Evolutionary conservation across 2,888 invertebrate species (phyloP), one percentile per base, ranked within the genome.

Genomic region (Smittia aterrima): DNA sequence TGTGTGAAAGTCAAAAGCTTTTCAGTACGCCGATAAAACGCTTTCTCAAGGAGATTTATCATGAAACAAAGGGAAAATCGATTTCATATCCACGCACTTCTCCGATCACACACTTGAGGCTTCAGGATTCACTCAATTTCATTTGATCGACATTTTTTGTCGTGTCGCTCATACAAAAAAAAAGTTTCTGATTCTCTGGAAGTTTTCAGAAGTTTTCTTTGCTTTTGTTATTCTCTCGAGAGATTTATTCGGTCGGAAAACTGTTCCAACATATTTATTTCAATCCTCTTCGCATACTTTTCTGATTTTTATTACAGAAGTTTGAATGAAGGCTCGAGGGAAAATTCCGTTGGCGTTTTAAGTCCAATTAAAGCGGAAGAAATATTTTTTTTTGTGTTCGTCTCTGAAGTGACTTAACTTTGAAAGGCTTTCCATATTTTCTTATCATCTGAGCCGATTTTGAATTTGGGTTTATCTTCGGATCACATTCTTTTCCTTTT

Each of bases 91-190:
- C 16, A 11, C 47, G 47, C n/a, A 11, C 16, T 47, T n/a, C 47
- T 47, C 11, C 47, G 6, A 47, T n/a, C 16, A 47, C 16, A 47
- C 16, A 11, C 47, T 11, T 47, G 47, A n/a, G 47, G 47, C 11
- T 47, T 47, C 47, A n/a, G n/a, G 16, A n/a, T 47, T 47, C 47
- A 16, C 47, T 47, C 47, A 47, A 47, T 47, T 47, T 47, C 47
- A 47, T 47, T 47, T 47, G 47, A 47, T 47, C 47, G 47, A 47
- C 11, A 47, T 47, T 47, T 47, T 9, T n/a, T 47, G 3, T 47
- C 11, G 11, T 47, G 47, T n/a, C 16, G 47, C 47, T 47, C 16
- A 47, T n/a, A n/a, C n/a, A n/a, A n/a, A n/a, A n/a, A n/a, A n/a
- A 32, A 32, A 32, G 32, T 32, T 32, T 9, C 32, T 3, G 4